Conservation (phyloP, 2,113 vertebrate genomes). For the Fulmarus glacialis region DNA sequence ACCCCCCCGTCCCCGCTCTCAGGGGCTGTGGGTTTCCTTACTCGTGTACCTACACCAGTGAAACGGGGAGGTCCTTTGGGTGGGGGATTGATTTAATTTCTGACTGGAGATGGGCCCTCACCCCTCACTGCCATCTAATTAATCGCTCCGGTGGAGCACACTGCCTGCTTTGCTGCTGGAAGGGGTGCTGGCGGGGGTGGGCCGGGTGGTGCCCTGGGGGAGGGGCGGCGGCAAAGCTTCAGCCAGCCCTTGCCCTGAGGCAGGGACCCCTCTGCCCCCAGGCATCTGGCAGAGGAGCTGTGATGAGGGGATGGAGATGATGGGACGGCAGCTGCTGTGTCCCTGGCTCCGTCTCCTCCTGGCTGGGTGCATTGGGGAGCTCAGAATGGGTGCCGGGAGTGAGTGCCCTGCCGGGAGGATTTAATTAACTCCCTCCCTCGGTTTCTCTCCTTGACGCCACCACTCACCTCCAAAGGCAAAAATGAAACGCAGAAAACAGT, state of each 20-base stretch:
- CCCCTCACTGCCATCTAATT: neutral
- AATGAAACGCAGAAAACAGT: neutral
- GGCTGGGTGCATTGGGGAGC: neutral
- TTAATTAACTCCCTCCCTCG: slow-evolving; percentile 19
- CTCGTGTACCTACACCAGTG: neutral
- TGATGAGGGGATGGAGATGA: neutral
- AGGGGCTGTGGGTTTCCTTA: neutral
- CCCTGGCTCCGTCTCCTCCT: neutral
- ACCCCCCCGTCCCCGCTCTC: rapidly evolving
- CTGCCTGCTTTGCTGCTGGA: neutral
- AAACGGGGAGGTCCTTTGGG: neutral
- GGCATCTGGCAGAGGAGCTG: neutral
- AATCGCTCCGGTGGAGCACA: neutral
- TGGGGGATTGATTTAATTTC: neutral
- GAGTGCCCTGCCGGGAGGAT: neutral
- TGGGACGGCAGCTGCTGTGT: neutral
- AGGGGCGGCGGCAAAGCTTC: too few species aligned
- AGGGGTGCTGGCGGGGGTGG: rapidly evolving
- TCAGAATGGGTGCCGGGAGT: neutral
- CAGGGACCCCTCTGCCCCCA: neutral
- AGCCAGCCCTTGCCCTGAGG: neutral
- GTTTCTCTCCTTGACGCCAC: slow-evolving; percentile 12
- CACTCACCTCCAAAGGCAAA: slow-evolving; percentile 29
- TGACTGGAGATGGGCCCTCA: neutral
- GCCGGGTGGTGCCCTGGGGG: too few species aligned